These are phyloP conservation scores for Taeniopygia guttata DNA, from an alignment of 2,797 vertebrate species.

Conservation along the genomic window DNA sequence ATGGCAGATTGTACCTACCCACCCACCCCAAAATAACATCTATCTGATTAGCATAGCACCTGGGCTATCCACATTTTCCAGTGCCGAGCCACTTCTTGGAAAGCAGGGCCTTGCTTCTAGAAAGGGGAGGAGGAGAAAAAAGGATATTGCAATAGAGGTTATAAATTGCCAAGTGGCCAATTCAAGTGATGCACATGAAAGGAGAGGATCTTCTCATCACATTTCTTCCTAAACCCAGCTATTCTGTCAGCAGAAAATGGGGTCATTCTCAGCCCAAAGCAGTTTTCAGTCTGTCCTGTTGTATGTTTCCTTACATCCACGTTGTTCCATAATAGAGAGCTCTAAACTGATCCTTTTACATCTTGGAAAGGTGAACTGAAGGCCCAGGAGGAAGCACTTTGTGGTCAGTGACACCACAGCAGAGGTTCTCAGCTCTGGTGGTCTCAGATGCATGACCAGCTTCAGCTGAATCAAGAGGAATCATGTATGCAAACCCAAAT, in stretches of 20 bases:
- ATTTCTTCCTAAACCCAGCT: background rate
- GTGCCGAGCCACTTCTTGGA: conserved; percentile 61
- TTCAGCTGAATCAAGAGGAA: background rate
- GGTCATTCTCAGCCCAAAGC: background rate
- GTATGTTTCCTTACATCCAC: background rate
- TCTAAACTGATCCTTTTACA: background rate
- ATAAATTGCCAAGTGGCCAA: conserved; percentile 41
- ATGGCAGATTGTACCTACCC: conserved; percentile 49
- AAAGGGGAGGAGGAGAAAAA: background rate
- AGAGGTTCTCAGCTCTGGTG: background rate
- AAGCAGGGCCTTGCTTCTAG: conserved; percentile 58
- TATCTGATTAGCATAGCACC: conserved; percentile 59
- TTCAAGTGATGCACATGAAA: conserved; percentile 10
- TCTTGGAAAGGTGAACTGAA: background rate
- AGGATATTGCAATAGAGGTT: conserved; percentile 25
- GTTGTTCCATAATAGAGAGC: background rate
- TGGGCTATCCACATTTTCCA: conserved; percentile 64
- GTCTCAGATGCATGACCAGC: background rate
- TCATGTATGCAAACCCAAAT: background rate
- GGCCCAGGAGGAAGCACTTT: background rate
- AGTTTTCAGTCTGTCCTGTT: background rate
- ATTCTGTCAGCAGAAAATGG: background rate
- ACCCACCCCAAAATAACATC: conserved; percentile 55
- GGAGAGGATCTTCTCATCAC: background rate
- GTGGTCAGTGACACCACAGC: background rate